Conservation (phyloP, 2,888 invertebrate genomes). For the Spodoptera exigua region DNA sequence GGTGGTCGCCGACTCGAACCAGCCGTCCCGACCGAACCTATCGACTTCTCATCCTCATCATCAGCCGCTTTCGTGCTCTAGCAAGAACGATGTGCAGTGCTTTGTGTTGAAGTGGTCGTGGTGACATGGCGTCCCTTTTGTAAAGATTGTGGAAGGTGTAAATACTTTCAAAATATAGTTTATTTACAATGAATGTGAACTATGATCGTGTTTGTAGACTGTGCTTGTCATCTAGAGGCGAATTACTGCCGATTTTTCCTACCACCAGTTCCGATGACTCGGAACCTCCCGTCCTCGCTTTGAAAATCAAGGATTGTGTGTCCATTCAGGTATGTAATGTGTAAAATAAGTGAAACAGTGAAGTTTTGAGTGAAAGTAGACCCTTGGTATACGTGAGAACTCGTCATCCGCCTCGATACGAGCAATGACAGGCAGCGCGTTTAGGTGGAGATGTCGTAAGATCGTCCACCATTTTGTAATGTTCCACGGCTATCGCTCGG, state of each 20-base stretch:
- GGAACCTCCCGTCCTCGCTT: conserved; percentile 88
- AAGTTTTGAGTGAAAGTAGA: conserved; percentile 88
- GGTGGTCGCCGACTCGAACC: conserved; percentile 89
- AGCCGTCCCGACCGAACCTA: conserved; percentile 87
- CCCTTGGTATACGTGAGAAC: conserved; percentile 86
- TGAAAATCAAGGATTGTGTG: conserved; percentile 91
- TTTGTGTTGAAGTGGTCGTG: conserved; percentile 88
- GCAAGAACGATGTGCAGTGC: conserved; percentile 88
- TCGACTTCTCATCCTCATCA: conserved; percentile 90
- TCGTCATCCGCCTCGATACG: conserved; percentile 88
- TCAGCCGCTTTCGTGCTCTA: conserved; percentile 89
- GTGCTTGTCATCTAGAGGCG: conserved; percentile 90
- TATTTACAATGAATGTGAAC: conserved; percentile 88
- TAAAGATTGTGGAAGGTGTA: conserved; percentile 78
- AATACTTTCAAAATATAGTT: conserved; percentile 76
- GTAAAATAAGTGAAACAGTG: conserved; percentile 74
- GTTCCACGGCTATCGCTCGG: conserved; percentile 87
- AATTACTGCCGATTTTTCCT: conserved; percentile 90
- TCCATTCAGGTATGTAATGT: conserved; percentile 91
- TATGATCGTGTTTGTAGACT: conserved; percentile 90
- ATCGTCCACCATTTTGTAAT: conserved; percentile 90
- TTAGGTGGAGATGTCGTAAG: conserved; percentile 90
- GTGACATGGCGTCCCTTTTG: conserved; percentile 88
- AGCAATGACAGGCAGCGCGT: conserved; percentile 86
- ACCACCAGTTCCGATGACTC: conserved; percentile 88